These are phyloP conservation scores for Zaprionus tsacasi DNA, from an alignment of 1,140 invertebrate genomes.

Conservation along the genomic window DNA sequence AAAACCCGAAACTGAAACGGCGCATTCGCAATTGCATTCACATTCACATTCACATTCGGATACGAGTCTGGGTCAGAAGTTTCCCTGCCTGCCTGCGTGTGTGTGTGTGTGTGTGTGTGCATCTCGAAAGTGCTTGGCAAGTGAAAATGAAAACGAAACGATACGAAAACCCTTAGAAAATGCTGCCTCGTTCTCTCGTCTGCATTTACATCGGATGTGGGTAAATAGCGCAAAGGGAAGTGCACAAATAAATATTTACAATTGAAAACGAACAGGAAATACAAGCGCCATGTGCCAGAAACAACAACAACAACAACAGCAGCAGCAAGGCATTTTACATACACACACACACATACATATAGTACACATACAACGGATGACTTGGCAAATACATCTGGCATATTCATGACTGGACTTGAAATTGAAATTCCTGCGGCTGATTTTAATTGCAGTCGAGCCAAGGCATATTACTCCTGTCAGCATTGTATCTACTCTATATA, in stretches of 20 bases:
- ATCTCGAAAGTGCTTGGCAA: conserved; percentile 57
- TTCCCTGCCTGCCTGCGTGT: not conserved
- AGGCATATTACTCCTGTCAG: conserved; percentile 5
- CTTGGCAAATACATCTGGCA: conserved; percentile 15
- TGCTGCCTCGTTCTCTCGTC: conserved; percentile 26
- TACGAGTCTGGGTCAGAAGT: conserved; percentile 61
- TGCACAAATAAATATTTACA: conserved; percentile 79
- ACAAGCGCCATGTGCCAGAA: conserved; percentile 60
- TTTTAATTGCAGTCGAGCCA: conserved; percentile 28
- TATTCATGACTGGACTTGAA: conserved; percentile 16
- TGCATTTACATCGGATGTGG: conserved; percentile 60
- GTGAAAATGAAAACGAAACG: conserved; percentile 66
- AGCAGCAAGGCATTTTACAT: conserved; percentile 59
- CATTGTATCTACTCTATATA: conserved; percentile 6
- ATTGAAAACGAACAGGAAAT: conserved; percentile 78
- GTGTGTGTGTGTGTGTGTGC: conserved; percentile 29
- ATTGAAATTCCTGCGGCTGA: conserved; percentile 27
- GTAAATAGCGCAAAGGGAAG: conserved; percentile 71
- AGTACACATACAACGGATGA: not conserved
- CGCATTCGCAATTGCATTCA: conserved; percentile 47
- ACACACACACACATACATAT: conserved; percentile 26
- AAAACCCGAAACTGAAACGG: conserved; percentile 65
- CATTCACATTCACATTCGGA: conserved; percentile 24
- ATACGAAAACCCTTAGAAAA: conserved; percentile 46
- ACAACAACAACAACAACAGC: conserved; percentile 35